Conservation (phyloP, 2,888 invertebrate species). For the Synergus japonicus region DNA sequence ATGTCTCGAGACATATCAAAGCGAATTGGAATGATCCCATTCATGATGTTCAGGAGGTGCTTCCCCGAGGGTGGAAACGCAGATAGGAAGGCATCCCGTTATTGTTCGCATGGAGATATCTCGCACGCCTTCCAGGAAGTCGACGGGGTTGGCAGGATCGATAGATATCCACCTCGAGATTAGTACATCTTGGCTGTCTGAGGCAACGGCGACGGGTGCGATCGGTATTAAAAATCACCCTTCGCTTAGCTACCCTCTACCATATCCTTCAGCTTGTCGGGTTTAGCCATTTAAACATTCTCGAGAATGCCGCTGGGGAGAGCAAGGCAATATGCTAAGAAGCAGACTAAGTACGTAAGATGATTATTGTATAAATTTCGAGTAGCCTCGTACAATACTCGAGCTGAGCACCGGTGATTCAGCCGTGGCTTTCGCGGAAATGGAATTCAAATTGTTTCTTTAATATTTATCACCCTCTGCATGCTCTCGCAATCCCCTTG, state of each 20-base stretch:
- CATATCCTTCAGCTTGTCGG: neutral
- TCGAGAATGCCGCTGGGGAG: neutral
- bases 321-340: conserved; percentile 38
- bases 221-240: conserved; percentile 25
- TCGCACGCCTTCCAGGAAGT: neutral
- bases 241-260: neutral
- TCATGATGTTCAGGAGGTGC: neutral
- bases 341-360: conserved; percentile 57
- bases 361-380: conserved; percentile 65
- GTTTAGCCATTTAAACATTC: neutral
- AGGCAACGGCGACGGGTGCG: neutral
- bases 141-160: conserved; percentile 11
- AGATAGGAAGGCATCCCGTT: conserved; percentile 13
- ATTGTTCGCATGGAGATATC: conserved; percentile 23
- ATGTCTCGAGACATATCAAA: neutral
- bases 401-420: neutral
- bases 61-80: neutral
- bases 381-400: conserved; percentile 38
- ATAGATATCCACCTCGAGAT: conserved; percentile 21
- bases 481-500: neutral
- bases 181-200: conserved; percentile 3
- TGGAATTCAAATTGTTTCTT: conserved; percentile 71
- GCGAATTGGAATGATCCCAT: neutral
- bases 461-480: conserved; percentile 67
- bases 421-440: conserved; percentile 53